phyloP scores from a whole-genome alignment of 1,140 invertebrate species.

The Saccostrea echinata region DNA sequence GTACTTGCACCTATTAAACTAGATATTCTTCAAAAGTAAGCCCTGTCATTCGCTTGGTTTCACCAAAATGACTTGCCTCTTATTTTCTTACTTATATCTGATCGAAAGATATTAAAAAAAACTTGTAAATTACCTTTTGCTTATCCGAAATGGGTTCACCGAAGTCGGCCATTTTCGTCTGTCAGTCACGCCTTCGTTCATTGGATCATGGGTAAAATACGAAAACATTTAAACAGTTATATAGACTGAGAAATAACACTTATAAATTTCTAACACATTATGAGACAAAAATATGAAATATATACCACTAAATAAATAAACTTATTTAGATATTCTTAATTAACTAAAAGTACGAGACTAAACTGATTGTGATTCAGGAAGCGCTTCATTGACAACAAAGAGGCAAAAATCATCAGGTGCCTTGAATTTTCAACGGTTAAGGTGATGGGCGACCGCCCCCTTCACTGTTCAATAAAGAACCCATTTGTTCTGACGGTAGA shows the following conservation, averaged over 20 bases:
- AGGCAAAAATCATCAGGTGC: background rate
- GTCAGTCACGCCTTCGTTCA: slow-evolving; percentile 64
- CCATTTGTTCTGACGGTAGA: slow-evolving; percentile 62
- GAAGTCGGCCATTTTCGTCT: slow-evolving; percentile 75
- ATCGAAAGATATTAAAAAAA: background rate
- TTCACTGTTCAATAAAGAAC: slow-evolving; percentile 62
- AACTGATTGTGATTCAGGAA: background rate
- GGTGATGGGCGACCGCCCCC: slow-evolving; percentile 62
- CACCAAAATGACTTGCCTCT: background rate
- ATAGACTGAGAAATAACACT: background rate
- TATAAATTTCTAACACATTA: background rate
- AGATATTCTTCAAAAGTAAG: background rate
- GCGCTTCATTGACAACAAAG: slow-evolving; percentile 47
- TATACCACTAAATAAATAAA: background rate
- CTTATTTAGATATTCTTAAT: background rate
- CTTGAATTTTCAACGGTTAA: background rate
- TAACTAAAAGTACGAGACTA: background rate
- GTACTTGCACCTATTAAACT: background rate
- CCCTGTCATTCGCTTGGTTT: background rate
- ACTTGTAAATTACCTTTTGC: slow-evolving; percentile 74
- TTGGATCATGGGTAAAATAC: slow-evolving; percentile 22
- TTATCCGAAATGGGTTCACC: slow-evolving; percentile 78
- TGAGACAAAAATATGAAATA: background rate
- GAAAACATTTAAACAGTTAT: background rate
- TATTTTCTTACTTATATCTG: background rate